Percentiles rank a stretch among this genome's conserved stretches.
Evolutionary conservation across 2,888 invertebrate genomes (phyloP).

Genomic region (Carabus problematicus): DNA sequence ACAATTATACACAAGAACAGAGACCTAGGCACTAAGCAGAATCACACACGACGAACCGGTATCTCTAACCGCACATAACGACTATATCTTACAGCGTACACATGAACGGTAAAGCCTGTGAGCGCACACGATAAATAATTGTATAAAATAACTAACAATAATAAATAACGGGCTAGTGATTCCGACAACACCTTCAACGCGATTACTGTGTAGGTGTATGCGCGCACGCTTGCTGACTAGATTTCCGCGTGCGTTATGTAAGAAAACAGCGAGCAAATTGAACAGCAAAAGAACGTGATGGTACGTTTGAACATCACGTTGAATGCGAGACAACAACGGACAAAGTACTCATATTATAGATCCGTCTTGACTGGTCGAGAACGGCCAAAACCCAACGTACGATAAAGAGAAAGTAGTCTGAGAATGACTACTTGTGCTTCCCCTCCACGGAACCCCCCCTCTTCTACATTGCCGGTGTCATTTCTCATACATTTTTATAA

Average conservation of each 20-base stretch:
- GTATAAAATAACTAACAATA: background rate
- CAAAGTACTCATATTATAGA: background rate
- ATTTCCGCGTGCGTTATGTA: too few relatives aligned
- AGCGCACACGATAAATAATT: background rate
- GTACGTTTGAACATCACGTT: too few relatives aligned
- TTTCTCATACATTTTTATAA: too few relatives aligned
- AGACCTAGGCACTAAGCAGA: background rate
- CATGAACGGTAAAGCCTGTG: background rate
- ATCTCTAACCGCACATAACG: background rate
- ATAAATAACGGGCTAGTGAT: too few relatives aligned
- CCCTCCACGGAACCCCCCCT: too few relatives aligned
- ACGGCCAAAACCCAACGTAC: constrained; percentile 6
- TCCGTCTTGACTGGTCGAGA: constrained; percentile 6
- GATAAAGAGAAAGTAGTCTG: constrained; percentile 15
- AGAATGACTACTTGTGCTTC: background rate
- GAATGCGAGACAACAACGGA: too few relatives aligned
- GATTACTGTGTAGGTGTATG: too few relatives aligned
- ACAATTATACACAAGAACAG: background rate
- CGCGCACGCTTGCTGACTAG: too few relatives aligned
- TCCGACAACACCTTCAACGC: too few relatives aligned
- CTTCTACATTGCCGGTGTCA: too few relatives aligned
- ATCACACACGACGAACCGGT: background rate
- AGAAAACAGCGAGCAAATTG: too few relatives aligned
- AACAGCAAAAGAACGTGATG: too few relatives aligned
- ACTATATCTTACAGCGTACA: background rate